Evolutionary conservation across 1,140 invertebrate species (phyloP).

Genomic region (Drosophila serrata): DNA sequence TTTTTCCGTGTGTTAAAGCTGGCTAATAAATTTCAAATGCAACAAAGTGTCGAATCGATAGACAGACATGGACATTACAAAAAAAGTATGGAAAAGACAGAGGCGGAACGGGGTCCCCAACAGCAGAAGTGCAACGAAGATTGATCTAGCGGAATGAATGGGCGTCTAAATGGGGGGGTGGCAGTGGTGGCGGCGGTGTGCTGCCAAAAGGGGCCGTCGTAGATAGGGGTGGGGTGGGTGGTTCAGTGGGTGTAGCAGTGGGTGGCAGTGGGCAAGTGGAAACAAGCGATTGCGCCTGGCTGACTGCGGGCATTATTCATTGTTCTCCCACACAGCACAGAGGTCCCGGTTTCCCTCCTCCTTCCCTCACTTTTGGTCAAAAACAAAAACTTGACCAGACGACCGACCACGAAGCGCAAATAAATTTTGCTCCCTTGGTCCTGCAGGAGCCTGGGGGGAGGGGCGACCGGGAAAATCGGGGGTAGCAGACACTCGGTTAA

Average conservation of each 20-base stretch:
- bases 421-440: slow-evolving; percentile 60
- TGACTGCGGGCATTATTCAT: slow-evolving; percentile 76
- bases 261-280: slow-evolving; percentile 58
- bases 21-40: slow-evolving; percentile 82
- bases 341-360: background rate
- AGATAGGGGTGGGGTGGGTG: background rate
- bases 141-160: slow-evolving; percentile 84
- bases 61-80: slow-evolving; percentile 61
- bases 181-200: too few relatives aligned
- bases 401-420: slow-evolving; percentile 78
- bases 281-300: slow-evolving; percentile 70
- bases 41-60: slow-evolving; percentile 81
- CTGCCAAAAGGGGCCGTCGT: background rate
- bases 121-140: slow-evolving; percentile 76
- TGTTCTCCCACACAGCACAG: slow-evolving; percentile 47
- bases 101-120: slow-evolving; percentile 5
- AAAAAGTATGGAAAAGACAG: slow-evolving; percentile 17
- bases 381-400: slow-evolving; percentile 77
- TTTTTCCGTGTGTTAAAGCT: slow-evolving; percentile 29
- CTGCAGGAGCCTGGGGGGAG: background rate
- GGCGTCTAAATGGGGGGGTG: slow-evolving; percentile 39
- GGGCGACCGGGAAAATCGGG: slow-evolving; percentile 10
- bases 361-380: slow-evolving; percentile 31
- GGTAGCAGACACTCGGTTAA: slow-evolving; percentile 71
- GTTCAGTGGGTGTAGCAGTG: background rate